These are phyloP conservation scores for Sinocyclocheilus maitianheensis DNA, from an alignment of 2,113 vertebrate species.

Conservation along the genomic window DNA sequence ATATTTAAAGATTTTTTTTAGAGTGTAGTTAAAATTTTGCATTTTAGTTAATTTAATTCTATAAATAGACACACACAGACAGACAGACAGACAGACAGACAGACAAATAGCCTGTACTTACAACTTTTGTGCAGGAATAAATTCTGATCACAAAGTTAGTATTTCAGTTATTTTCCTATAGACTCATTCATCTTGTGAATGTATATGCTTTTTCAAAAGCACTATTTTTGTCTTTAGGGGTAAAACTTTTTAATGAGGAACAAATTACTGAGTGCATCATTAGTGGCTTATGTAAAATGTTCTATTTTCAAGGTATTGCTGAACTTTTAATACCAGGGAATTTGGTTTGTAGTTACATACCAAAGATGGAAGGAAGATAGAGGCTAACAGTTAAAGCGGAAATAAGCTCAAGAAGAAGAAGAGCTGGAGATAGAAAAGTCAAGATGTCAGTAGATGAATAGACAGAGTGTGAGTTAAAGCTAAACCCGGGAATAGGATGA, in stretches of 20 bases:
- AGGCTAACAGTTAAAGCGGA: not conserved
- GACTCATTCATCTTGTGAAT: not conserved
- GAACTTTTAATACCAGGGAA: conserved; percentile 27
- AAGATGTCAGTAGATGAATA: not conserved
- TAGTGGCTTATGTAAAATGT: conserved; percentile 41
- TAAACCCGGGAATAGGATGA: not conserved
- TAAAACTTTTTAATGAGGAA: not conserved
- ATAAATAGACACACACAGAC: too few species aligned
- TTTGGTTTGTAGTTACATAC: not conserved
- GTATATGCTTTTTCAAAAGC: not conserved
- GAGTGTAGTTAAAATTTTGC: too few species aligned
- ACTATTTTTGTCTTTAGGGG: conserved; percentile 3
- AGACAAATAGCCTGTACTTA: too few species aligned
- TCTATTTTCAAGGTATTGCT: conserved; percentile 17
- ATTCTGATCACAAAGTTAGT: not conserved
- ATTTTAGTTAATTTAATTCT: too few species aligned
- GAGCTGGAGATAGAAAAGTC: not conserved
- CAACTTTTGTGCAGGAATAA: too few species aligned
- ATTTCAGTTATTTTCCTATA: not conserved
- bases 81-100: too few species aligned
- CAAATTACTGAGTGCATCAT: not conserved
- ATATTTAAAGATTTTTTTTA: too few species aligned
- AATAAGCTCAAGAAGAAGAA: not conserved
- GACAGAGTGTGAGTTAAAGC: not conserved
- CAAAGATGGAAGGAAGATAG: not conserved